phyloP scores from a whole-genome alignment of 2,888 invertebrate genomes.

The Lysandra bellargus region DNA sequence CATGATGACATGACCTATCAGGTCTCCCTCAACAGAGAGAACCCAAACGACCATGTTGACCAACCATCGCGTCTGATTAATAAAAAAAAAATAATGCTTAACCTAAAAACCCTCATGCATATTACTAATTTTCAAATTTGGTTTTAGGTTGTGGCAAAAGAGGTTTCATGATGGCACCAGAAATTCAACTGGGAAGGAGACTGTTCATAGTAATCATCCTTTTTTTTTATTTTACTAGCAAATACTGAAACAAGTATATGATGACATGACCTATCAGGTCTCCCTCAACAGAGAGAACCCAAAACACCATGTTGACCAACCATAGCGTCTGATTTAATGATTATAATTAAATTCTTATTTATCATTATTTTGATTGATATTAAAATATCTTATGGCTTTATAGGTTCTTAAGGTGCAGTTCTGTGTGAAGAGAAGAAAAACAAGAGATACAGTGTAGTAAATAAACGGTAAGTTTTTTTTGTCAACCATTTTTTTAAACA shows the following conservation, averaged over 20 bases:
- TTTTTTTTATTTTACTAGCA: no score
- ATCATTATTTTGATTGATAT: not conserved
- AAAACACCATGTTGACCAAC: conserved; percentile 56
- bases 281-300: conserved; percentile 76
- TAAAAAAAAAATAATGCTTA: not conserved
- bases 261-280: conserved; percentile 72
- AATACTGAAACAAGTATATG: conserved; percentile 44
- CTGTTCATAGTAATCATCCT: not conserved
- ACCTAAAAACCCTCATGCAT: not conserved
- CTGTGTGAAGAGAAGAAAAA: not conserved
- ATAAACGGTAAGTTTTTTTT: not conserved
- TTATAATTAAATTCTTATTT: not conserved
- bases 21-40: conserved; percentile 76
- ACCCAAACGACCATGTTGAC: conserved; percentile 64
- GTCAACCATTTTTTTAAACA: not conserved
- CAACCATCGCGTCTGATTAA: conserved; percentile 32
- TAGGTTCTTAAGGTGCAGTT: not conserved
- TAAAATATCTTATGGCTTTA: not conserved
- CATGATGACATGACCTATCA: conserved; percentile 68
- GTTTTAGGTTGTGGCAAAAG: not conserved
- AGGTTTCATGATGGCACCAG: not conserved
- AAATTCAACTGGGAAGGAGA: not conserved
- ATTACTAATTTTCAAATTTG: not conserved
- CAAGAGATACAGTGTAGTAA: not conserved
- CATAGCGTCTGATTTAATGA: not conserved